Percentiles rank a stretch among this genome's conserved stretches.
These are phyloP conservation scores for Odontothrips loti DNA, from an alignment of 2,888 invertebrate genomes.

Conservation along the genomic window DNA sequence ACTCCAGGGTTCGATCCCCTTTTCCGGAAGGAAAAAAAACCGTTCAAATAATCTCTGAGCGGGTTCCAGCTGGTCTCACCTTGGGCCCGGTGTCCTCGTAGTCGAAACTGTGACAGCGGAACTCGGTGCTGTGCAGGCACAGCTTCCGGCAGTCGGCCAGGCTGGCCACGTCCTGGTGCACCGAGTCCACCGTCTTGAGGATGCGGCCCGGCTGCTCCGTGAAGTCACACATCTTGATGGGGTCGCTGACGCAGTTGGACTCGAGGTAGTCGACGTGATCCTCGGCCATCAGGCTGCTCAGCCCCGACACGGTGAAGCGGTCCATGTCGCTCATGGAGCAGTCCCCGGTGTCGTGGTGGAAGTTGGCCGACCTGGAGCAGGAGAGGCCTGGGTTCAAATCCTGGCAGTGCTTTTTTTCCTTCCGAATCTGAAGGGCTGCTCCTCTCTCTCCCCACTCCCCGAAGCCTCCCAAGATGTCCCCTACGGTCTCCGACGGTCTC, in stretches of 20 bases:
- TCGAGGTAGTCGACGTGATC: constrained; percentile 46
- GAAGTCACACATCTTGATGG: constrained; percentile 46
- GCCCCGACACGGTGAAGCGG: constrained; percentile 43
- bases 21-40: no score
- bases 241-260: constrained; percentile 47
- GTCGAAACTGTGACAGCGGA: constrained; percentile 48
- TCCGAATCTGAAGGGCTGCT: background rate
- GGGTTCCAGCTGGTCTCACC: background rate
- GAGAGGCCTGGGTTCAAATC: background rate
- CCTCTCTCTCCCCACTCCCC: background rate
- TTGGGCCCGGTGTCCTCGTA: constrained; percentile 45
- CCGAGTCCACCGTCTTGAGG: constrained; percentile 46
- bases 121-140: constrained; percentile 44
- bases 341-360: constrained; percentile 42
- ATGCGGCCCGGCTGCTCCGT: constrained; percentile 42
- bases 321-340: constrained; percentile 47
- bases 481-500: no score
- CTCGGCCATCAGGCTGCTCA: constrained; percentile 36
- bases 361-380: constrained; percentile 45
- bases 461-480: background rate
- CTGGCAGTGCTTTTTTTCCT: background rate
- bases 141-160: constrained; percentile 45
- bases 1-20: no score
- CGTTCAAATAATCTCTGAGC: no score
- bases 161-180: constrained; percentile 44